Evolutionary conservation across 2,888 invertebrate species (phyloP), one percentile per base, ranked within the genome.

Genomic region (Rhingia rostrata): DNA sequence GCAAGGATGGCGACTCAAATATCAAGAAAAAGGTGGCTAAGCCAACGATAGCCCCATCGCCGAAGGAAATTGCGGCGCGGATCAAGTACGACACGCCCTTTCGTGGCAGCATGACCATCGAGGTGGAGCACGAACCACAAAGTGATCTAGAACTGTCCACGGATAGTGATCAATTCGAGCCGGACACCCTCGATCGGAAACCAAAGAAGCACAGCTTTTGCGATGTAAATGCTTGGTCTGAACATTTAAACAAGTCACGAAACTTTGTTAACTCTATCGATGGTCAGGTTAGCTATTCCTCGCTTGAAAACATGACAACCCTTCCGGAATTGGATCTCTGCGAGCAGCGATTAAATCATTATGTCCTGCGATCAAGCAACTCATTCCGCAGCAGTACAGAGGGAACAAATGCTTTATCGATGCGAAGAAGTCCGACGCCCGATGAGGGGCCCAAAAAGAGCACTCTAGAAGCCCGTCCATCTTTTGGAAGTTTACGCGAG

Each of bases 101-200:
- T 89, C 90, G 88, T 39, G 96, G 96, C 6, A 96, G 95, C 88
- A 92, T 97, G 88, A 95, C 96, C 37, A 97, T 97, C 81, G 96
- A 96, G 92, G 95, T 97, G 0, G 95, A 95, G 89, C 96, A 96
- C 89, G 94, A 96, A 22, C 95, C 96, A 0, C 95, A 95, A 87
- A 95, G 96, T 88, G 94, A 95, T 60, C 94, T 95, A 73, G 97
- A 97, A 88, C 88, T 90, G 5, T 90, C 90, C 5, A 92, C 92
- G 0, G 91, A 92, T 47, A 96, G 96, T 2, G 96, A 96, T 87
- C 95, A 94, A 69, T 97, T 96, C 88, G 97, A 97, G 90, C 96
- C 97, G 0, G 97, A 97, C 87, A 97, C 97, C 0, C 92, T 97
- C 72, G 97, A 97, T 88, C 93, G 97, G 33, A 96, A 96, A 89